Percentiles rank a stretch among this genome's conserved stretches.
phyloP scores from a whole-genome alignment of 2,797 vertebrate genomes.

The Cossypha heuglini region DNA sequence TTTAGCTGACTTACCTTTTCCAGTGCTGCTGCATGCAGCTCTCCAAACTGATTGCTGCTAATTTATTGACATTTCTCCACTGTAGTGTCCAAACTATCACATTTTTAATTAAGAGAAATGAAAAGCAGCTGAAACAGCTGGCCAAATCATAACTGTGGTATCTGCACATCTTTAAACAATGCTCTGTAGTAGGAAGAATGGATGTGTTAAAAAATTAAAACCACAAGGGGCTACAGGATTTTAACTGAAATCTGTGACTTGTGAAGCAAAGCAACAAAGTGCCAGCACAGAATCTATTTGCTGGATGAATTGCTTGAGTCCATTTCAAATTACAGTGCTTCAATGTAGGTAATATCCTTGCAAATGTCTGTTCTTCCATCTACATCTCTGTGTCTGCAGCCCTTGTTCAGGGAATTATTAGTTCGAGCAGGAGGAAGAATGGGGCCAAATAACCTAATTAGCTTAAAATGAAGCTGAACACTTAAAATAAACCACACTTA shows the following conservation, averaged over 20 bases:
- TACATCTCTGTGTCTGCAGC: background rate
- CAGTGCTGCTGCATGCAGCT: background rate
- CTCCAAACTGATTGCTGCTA: background rate
- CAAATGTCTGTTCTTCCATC: background rate
- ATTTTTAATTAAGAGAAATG: background rate
- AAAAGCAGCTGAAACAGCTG: background rate
- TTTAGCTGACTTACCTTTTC: background rate
- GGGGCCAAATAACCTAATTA: background rate
- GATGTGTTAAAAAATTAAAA: background rate
- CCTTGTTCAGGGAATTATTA: background rate
- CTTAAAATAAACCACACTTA: background rate
- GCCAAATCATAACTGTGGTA: background rate
- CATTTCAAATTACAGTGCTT: background rate
- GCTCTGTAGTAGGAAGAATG: background rate
- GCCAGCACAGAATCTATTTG: background rate
- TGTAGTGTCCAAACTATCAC: background rate
- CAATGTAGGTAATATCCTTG: background rate
- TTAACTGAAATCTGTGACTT: background rate
- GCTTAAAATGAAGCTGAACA: background rate
- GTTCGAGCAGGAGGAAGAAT: background rate
- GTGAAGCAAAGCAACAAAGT: background rate
- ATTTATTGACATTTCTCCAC: background rate
- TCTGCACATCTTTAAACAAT: background rate
- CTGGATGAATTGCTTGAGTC: background rate
- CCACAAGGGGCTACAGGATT: background rate